Base-by-base conservation (phyloP, 2,888 invertebrate species). In the Orchestes rusci region DNA sequence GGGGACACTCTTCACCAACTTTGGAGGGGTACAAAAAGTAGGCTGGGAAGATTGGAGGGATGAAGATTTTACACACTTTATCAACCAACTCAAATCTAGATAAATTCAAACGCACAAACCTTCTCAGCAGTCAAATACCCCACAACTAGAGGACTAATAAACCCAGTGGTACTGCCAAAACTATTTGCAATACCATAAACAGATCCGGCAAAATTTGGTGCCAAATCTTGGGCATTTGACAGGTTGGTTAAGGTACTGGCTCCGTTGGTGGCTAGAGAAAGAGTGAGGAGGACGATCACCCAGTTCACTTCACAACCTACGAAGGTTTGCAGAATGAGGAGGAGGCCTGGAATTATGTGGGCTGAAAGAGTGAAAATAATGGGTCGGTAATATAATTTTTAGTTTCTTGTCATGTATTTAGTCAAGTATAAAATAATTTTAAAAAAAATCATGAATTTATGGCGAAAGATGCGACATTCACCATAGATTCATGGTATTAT, bases 101-200 rank as follows among this genome's bases (percentile, higher is more conserved):
- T 23, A 23, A 23, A n/a, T n/a, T 23, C 23, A 23, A 7, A 23
- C 23, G 10, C 23, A 23, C 23, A 23, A 34, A 67, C 68, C n/a
- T 61, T 50, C 48, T 66, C 54, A 16, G 56, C 48, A 2, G 67
- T 68, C 3, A 62, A 16, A 51, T 73, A 72, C 42, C 82, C 84
- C 16, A 83, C 82, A 45, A 82, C 69, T 49, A 79, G 67, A 0
- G 84, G 80, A n/a, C 82, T 73, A 41, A 85, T 76, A 50, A 86
- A 79, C 8, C 84, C 84, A 1, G 84, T 75, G 0, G 77, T 73
- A 36, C 79, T 77, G 13, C 83, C 85, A 48, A 84, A 67, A 45
- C 82, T 81, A 60, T 84, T 86, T 40, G 83, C 82, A 2, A 84
- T 77, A 4, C 84, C 84, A 53, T 82, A 81, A 7, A 86, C 63